Evolutionary conservation across 2,888 invertebrate species (phyloP).

Genomic region (Caenorhabditis sp.): DNA sequence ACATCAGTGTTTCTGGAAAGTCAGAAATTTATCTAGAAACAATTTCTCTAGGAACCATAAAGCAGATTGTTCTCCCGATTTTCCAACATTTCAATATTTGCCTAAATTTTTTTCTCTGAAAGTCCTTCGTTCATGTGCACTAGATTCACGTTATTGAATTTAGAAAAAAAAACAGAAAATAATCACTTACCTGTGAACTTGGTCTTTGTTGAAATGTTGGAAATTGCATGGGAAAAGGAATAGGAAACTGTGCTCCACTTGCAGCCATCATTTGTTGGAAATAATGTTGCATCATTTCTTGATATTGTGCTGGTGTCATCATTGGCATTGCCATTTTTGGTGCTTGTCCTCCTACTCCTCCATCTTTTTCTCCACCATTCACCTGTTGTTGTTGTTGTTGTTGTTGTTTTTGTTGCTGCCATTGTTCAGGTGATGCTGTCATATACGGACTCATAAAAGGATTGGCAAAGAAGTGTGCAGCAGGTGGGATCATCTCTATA

Average conservation of each 20-base stretch:
- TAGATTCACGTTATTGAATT: not conserved
- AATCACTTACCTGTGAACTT: slow-evolving; percentile 29
- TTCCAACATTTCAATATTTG: too few species aligned
- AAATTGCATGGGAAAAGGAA: slow-evolving; percentile 55
- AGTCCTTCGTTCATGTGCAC: too few species aligned
- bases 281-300: slow-evolving; percentile 70
- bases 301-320: slow-evolving; percentile 67
- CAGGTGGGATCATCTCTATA: slow-evolving; percentile 53
- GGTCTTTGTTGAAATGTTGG: slow-evolving; percentile 25
- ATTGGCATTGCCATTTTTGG: slow-evolving; percentile 45
- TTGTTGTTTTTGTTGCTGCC: slow-evolving; percentile 4
- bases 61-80: too few species aligned
- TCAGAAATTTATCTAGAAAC: too few species aligned
- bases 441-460: slow-evolving; percentile 69
- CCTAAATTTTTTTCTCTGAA: too few species aligned
- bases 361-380: slow-evolving; percentile 1
- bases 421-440: slow-evolving; percentile 34
- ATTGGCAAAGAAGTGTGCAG: slow-evolving; percentile 65
- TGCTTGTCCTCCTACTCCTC: too few species aligned
- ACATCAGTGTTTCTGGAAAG: too few species aligned
- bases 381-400: slow-evolving; percentile 10
- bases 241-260: slow-evolving; percentile 43
- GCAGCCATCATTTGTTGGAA: slow-evolving; percentile 63
- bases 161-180: not conserved
- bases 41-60: too few species aligned